Evolutionary conservation across 1,140 invertebrate genomes (phyloP).

Genomic region (Coptotermes formosanus): DNA sequence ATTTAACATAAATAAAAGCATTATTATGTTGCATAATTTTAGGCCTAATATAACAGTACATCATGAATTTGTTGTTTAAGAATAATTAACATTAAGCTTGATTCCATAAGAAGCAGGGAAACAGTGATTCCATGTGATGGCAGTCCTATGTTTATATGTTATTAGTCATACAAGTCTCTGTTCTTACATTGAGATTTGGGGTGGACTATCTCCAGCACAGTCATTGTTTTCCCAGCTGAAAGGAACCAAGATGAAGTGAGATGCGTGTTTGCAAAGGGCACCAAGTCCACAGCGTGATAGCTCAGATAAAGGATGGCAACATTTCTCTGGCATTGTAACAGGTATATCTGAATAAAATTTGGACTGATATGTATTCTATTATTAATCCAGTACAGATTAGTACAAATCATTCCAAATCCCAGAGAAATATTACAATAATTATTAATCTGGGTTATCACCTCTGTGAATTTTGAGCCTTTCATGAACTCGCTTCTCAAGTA

Average conservation of each 20-base stretch:
- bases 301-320: neutral
- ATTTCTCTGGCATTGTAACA: neutral
- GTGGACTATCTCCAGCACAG: neutral
- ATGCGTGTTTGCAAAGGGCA: neutral
- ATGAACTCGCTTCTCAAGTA: neutral
- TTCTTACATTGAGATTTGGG: too few relatives aligned
- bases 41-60: neutral
- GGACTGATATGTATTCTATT: too few relatives aligned
- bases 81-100: neutral
- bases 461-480: neutral
- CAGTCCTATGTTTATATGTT: too few relatives aligned
- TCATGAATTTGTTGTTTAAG: neutral
- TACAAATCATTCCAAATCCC: neutral
- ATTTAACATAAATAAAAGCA: too few relatives aligned
- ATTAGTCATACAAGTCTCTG: too few relatives aligned
- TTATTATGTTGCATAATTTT: too few relatives aligned
- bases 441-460: neutral
- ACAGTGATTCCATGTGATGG: neutral
- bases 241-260: neutral
- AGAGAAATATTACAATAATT: neutral
- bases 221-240: neutral
- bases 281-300: neutral
- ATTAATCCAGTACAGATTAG: too few relatives aligned
- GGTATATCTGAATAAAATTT: too few relatives aligned
- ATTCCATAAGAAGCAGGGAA: conserved; percentile 7